Evolutionary conservation across 2,113 vertebrate genomes (phyloP).

Genomic region (Stigmatopora argus): DNA sequence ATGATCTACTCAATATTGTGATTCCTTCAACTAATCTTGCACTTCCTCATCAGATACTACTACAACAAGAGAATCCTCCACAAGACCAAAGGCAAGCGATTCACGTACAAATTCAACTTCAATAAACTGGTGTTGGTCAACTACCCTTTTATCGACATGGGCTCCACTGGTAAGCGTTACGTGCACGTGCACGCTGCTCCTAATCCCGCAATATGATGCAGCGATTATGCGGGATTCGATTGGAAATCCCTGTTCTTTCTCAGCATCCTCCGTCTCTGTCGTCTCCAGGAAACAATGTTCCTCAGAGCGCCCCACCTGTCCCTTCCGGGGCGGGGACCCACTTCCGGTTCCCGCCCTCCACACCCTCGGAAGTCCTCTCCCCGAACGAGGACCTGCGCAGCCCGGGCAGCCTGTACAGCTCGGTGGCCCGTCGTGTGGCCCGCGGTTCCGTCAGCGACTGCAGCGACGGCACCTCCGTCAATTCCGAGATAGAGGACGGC

Average conservation of each 20-base stretch:
- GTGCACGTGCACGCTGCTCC: conserved; percentile 3
- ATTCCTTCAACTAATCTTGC: background rate
- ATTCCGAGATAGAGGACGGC: conserved; percentile 83
- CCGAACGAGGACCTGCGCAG: conserved; percentile 85
- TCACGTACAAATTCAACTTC: conserved; percentile 95
- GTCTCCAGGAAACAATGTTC: conserved; percentile 75
- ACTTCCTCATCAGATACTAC: conserved; percentile 75
- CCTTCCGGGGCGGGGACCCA: conserved; percentile 77
- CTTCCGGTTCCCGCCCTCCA: conserved; percentile 85
- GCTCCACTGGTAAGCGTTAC: conserved; percentile 72
- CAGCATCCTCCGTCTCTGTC: conserved; percentile 14
- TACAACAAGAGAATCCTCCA: conserved; percentile 92
- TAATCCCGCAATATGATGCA: conserved; percentile 35
- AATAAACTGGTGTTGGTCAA: conserved; percentile 91
- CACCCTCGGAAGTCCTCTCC: conserved; percentile 81
- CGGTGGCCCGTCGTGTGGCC: conserved; percentile 76
- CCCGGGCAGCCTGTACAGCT: conserved; percentile 73
- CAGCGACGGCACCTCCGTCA: conserved; percentile 83
- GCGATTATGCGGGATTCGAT: conserved; percentile 44
- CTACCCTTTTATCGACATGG: conserved; percentile 89
- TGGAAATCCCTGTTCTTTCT: conserved; percentile 32
- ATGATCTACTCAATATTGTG: background rate
- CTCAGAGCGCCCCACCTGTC: conserved; percentile 87
- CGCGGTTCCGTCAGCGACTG: conserved; percentile 86
- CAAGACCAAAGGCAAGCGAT: conserved; percentile 90